Evolutionary conservation across 2,888 invertebrate genomes (phyloP), one percentile per base, ranked within the genome.

Genomic region (Patella ulyssiponensis): DNA sequence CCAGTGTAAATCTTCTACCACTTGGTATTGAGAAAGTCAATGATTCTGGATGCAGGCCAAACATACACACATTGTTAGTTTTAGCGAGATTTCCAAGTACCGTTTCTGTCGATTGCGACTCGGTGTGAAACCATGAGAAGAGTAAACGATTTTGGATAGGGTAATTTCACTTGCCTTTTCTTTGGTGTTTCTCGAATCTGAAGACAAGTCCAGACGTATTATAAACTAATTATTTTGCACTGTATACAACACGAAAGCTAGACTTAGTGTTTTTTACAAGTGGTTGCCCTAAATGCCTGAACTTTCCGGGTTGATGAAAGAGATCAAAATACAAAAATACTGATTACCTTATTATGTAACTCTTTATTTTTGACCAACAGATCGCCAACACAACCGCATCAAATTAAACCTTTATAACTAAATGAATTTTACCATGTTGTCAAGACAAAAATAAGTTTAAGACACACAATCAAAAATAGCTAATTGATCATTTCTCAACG

Each of bases 11-110:
- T 64, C 74, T 71, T 70, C 77, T 71, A 77, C 73, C 69, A 72
- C 64, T 64, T 52, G 73, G 73, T 58, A 44, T 27, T 64, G 73
- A 64, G 76, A 73, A 77, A 77, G 74, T 77, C 77, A 74, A 77
- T 77, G 73, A 74, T 58, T 77, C 71, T 77, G 77, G 77, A 74
- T 33, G 17, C 17, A 33, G 23, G 74, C 77, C 77, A 77, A 77
- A 71, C 74, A 71, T 74, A 70, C 74, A 77, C 71, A 77, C 74
- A 74, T 74, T 74, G 77, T 77, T 77, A 74, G 77, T 77, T 77
- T 77, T 77, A 71, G 74, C 71, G 74, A 71, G 71, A 74, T 71
- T 70, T 71, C 58, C 52, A 54, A 58, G 53, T 74, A 77, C 74
- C 74, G 74, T 74, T 74, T 77, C 74, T 56, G 74, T 56, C 73